A percentile compares a stretch with the other conserved stretches of the same genome.
Evolutionary conservation across 2,113 vertebrate genomes (phyloP).

Genomic region (Camelus bactrianus): DNA sequence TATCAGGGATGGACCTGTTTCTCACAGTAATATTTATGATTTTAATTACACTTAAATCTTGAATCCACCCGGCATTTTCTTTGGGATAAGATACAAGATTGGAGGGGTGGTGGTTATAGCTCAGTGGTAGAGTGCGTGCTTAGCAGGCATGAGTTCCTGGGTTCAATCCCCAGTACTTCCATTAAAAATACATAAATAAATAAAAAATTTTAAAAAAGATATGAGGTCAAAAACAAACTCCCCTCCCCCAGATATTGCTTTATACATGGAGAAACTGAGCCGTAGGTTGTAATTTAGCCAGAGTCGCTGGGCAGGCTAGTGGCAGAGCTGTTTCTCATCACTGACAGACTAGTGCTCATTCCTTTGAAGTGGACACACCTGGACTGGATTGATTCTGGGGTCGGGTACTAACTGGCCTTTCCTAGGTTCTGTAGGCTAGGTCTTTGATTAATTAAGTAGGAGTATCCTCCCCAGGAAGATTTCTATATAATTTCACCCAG

Average conservation of each 20-base stretch:
- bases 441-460: conserved; percentile 23
- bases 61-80: conserved; percentile 33
- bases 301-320: not conserved
- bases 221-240: not conserved
- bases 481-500: not conserved
- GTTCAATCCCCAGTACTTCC: too few relatives aligned
- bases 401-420: conserved; percentile 41
- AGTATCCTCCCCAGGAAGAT: not conserved
- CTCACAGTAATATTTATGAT: conserved; percentile 43
- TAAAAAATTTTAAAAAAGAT: not conserved
- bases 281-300: conserved; percentile 35
- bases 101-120: too few relatives aligned
- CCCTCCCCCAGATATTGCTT: not conserved
- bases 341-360: not conserved
- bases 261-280: not conserved
- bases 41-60: conserved; percentile 60
- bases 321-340: not conserved
- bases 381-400: not conserved
- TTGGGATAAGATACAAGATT: not conserved
- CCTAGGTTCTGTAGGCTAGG: not conserved
- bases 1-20: not conserved
- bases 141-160: too few relatives aligned
- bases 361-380: not conserved
- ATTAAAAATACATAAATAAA: too few relatives aligned
- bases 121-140: too few relatives aligned